Base-by-base conservation (phyloP, 2,797 vertebrate species). In the Ateles fusciceps region DNA sequence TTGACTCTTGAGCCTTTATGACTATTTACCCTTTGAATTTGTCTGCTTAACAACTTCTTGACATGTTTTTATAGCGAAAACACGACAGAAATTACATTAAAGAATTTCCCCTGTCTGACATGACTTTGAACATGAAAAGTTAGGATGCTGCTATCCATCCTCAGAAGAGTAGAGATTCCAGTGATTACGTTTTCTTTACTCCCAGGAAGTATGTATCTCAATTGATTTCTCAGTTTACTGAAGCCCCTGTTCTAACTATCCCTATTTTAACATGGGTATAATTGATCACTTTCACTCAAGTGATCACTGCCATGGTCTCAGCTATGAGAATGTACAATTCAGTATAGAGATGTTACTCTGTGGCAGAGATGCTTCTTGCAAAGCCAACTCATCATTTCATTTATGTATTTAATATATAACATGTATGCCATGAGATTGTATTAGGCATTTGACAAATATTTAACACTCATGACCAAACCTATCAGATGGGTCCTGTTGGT, bases 371-470 rank as follows among this genome's bases (percentile, higher is more conserved):
- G 89, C 30, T 89, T 17, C 17, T 44, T 91, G 39, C 4, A 74
- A 95, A 91, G 61, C 48, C 21, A 55, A 93, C 36, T 81, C 13
- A 79, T 74, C 22, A 33, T 86, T 52, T 76, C 19, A 19, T 75
- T 85, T 75, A 94, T 84, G 75, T 85, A 64, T 44, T 83, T 92
- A 75, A 33, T 14, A 26, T 52, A 4, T 83, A 79, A 80, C 11
- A 85, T 22, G 39, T 68, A 48, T 22, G 12, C 36, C 7, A 15
- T 57, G 55, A 92, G 15, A 94, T 57, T 94, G 89, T 74, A 80
- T 26, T 95, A 84, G 75, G 46, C 33, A 52, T 86, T 76, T 96
- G 88, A 42, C n/a, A 95, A 89, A 93, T 57, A 28, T 36, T 76
- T 61, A 83, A 81, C 71, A 48, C 26, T 61, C 7, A 44, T 9